Evolutionary conservation across 2,888 invertebrate species (phyloP).

Genomic region (Megamerina dolium): DNA sequence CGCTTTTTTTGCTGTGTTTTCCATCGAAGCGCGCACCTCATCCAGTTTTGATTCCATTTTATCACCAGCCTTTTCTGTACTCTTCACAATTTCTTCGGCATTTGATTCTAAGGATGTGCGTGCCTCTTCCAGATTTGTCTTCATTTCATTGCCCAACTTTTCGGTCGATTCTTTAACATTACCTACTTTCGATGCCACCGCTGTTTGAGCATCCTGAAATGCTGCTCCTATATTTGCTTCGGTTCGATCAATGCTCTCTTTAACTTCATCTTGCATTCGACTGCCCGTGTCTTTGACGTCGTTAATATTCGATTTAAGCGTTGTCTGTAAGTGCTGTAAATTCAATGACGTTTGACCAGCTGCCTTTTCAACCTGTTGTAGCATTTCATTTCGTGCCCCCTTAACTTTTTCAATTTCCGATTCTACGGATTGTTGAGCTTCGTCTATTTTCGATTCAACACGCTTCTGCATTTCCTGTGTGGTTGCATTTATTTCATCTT

Average conservation of each 20-base stretch:
- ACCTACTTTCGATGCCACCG: no score
- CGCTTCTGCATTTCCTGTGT: background rate
- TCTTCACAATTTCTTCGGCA: conserved; percentile 6
- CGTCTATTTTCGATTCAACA: background rate
- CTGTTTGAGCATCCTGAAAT: no score
- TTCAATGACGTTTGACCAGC: no score
- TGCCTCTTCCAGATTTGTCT: conserved; percentile 9
- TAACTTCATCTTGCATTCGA: no score
- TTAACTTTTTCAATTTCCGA: no score
- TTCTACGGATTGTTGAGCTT: conserved; percentile 2
- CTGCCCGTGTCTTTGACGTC: no score
- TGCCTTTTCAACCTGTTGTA: no score
- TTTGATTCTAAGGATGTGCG: background rate
- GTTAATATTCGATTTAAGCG: no score
- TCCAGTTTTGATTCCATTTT: conserved; percentile 15
- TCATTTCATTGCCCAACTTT: conserved; percentile 13
- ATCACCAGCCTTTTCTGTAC: conserved; percentile 11
- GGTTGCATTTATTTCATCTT: background rate
- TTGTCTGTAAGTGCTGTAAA: no score
- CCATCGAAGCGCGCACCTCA: conserved; percentile 13
- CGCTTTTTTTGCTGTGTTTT: conserved; percentile 11
- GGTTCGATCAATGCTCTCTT: no score
- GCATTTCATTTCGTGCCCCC: no score
- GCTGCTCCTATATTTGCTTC: no score
- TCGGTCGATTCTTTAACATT: conserved; percentile 4